Evolutionary conservation across 2,113 vertebrate species (phyloP).

Genomic region (Triplophysa siluroides): DNA sequence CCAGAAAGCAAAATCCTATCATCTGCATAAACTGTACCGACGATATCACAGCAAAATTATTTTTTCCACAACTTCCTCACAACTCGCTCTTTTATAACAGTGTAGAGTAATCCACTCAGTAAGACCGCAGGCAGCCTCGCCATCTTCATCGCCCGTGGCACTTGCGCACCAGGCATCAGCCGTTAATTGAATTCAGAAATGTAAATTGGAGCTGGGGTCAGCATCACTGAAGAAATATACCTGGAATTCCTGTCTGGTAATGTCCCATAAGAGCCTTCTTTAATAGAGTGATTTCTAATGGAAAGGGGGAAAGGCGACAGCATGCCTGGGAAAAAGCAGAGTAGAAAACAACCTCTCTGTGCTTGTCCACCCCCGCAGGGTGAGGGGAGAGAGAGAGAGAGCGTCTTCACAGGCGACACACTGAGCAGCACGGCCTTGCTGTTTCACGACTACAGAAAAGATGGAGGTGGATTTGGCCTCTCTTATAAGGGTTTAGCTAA

Average conservation of each 20-base stretch:
- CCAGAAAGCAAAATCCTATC: not conserved
- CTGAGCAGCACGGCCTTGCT: not conserved
- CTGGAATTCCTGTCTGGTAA: constrained; percentile 21
- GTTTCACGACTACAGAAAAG: constrained; percentile 27
- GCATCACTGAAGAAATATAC: constrained; percentile 30
- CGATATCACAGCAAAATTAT: not conserved
- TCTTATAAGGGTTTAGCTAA: constrained; percentile 28
- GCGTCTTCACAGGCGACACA: constrained; percentile 4
- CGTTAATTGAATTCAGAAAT: constrained; percentile 43
- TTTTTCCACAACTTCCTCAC: not conserved
- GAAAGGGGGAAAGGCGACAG: constrained; percentile 29
- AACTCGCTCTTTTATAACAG: constrained; percentile 13
- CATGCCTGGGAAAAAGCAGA: not conserved
- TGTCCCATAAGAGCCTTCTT: constrained; percentile 32
- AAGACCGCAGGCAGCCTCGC: not conserved
- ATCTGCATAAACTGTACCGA: not conserved
- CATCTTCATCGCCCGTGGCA: constrained; percentile 1
- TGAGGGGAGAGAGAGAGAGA: constrained; percentile 13
- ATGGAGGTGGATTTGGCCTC: constrained; percentile 37
- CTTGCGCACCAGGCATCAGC: constrained; percentile 2
- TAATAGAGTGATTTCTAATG: constrained; percentile 42
- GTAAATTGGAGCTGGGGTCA: constrained; percentile 36
- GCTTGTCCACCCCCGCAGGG: constrained; percentile 37
- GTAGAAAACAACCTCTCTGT: not conserved
- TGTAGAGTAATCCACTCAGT: not conserved